phyloP scores from a whole-genome alignment of 2,888 invertebrate species.

The Dynastes grantii region DNA sequence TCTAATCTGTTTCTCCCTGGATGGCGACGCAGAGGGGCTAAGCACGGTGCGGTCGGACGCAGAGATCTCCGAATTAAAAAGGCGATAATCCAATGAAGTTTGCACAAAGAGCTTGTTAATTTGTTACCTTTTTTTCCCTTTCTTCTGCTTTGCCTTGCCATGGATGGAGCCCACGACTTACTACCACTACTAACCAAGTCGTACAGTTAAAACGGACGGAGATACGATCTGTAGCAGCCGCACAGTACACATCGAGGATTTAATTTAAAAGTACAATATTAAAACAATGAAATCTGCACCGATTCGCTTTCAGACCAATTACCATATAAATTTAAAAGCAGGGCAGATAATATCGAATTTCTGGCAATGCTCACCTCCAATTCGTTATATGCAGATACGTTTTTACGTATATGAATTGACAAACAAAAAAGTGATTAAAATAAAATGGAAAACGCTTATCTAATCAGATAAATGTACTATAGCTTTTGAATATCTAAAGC shows the following conservation, averaged over 20 bases:
- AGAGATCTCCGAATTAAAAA: constrained; percentile 59
- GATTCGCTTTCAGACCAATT: constrained; percentile 40
- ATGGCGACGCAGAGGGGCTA: not conserved
- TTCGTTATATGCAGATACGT: not conserved
- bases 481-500: not conserved
- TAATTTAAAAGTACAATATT: constrained; percentile 50
- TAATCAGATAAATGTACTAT: not conserved
- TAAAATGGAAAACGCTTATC: not conserved
- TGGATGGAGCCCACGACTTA: constrained; percentile 55
- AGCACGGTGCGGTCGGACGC: not conserved
- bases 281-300: constrained; percentile 48
- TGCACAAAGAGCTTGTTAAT: constrained; percentile 61
- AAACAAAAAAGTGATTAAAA: not conserved
- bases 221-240: constrained; percentile 55
- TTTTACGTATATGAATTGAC: not conserved
- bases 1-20: constrained; percentile 21
- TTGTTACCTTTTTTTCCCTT: constrained; percentile 56
- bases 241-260: constrained; percentile 37
- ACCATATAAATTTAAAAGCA: constrained; percentile 39
- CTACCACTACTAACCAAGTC: not conserved
- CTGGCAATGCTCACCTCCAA: constrained; percentile 3
- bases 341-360: constrained; percentile 17
- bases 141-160: not conserved
- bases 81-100: constrained; percentile 60
- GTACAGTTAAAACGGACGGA: not conserved